Base-by-base conservation (phyloP, 2,797 vertebrate species). In the Hylomyscus alleni region DNA sequence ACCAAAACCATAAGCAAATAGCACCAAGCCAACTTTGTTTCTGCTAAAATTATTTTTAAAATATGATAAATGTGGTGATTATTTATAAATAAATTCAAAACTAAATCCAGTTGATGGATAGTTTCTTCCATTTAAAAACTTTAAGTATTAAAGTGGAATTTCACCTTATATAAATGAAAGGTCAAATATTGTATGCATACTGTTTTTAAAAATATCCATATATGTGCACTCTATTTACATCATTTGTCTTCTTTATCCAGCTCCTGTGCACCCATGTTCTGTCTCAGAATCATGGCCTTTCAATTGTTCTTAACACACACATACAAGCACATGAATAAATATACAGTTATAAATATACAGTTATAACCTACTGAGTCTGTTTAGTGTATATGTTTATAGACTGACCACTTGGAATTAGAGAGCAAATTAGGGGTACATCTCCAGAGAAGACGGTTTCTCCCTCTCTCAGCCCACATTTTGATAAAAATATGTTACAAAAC, bases 21-120 rank as follows among this genome's bases (percentile, higher is more conserved):
- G 47, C 69, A 37, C 3, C 10, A 65, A 86, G 10, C 20, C 65
- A 52, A 54, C 14, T 47, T 52, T 34, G 24, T 72, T 73, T 78
- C 47, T 78, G 47, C 24, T n/a, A 67, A 65, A 56, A 47, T 72
- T 8, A 88, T 26, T 67, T 83, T 67, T 78, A 1, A 54, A 87
- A 75, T 29, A 17, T 85, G 24, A 40, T 83, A 89, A 91, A 73
- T 76, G 10, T 26, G 11, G 37, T 82, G 3, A 14, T 58, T 9
- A 89, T 19, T 69, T 26, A 65, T 52, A 24, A 56, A 84, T 69
- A 78, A 58, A 26, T 29, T 54, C 34, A 83, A 92, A 93, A 82
- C 67, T 82, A 86, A 80, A 96, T 78, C 22, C 31, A 24, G 60
- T 60, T 67, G 86, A 69, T 90, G 24, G 14, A 58, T 34, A 89